Evolutionary conservation across 2,888 invertebrate genomes (phyloP), one percentile per base, ranked within the genome.

Genomic region (Nebria brevicollis): DNA sequence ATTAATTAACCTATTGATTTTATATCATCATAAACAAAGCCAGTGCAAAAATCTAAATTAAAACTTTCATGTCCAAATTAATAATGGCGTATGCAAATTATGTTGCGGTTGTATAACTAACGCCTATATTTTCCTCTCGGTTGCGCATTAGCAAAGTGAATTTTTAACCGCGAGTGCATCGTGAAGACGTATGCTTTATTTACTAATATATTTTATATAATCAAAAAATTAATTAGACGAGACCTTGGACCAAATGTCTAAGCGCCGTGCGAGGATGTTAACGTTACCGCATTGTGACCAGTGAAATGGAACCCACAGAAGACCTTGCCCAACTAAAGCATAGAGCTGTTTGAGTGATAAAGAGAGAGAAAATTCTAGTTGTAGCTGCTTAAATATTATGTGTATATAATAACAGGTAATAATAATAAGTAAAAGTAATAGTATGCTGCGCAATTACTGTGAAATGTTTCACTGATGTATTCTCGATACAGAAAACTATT

Each of bases 291-390:
- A 54, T 7, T 54, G 68, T 70, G 15, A 65, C 11, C 78, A 78
- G 78, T 78, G 78, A 73, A 78, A 78, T 78, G 78, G 78, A 78
- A 78, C 77, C 65, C 72, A 54, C 70, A 76, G 54, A 13, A 54
- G 54, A 54, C 54, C 54, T 54, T 54, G 54, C 54, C 54, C 54
- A 54, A 54, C 54, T 54, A 54, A 54, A 54, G 13, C 8, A 54
- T 54, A 54, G 54, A 54, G 54, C 8, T 54, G 54, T 54, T 54
- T 54, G 3, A 11, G 54, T 13, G 54, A 54, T 54, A 54, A 54
- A 54, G 54, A 54, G 54, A 54, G 54, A 11, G 54, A 13, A 54
- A 54, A 34, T 34, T 34, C 34, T 34, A 34, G 34, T 34, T 5
- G 34, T 34, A 34, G 34, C 34, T 34, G 34, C 34, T 34, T 34